Percentiles rank a stretch among this genome's conserved stretches.
Conservation (phyloP, 2,113 vertebrate species). For the Cepphus grylle region DNA sequence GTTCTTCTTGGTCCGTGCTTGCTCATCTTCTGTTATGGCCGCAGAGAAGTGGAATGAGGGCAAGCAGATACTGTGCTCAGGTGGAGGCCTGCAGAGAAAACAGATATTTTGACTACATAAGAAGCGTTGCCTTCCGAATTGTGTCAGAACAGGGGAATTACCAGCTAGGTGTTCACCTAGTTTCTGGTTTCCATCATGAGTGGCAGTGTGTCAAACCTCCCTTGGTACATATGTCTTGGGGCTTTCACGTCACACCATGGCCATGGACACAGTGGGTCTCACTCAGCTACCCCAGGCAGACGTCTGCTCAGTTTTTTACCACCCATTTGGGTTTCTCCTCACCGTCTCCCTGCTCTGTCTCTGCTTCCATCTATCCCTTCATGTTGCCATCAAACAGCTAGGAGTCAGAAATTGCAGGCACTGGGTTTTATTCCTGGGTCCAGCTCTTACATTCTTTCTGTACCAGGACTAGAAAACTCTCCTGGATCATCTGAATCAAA, state of each 20-base stretch:
- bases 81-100: neutral
- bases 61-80: neutral
- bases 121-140: neutral
- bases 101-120: neutral
- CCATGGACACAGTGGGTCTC: neutral
- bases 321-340: neutral
- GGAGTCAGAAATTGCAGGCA: neutral
- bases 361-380: neutral
- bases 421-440: neutral
- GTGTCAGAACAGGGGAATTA: neutral
- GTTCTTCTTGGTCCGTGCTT: neutral
- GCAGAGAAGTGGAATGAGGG: neutral
- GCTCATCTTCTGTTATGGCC: neutral
- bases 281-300: neutral
- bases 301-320: neutral
- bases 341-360: neutral
- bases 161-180: neutral
- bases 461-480: neutral
- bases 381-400: neutral
- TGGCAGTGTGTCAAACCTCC: neutral
- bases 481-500: neutral
- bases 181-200: neutral
- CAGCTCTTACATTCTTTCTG: neutral
- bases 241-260: rapidly evolving
- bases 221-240: too few relatives aligned